These are phyloP conservation scores for Bradysia coprophila DNA, from an alignment of 1,140 invertebrate genomes.

Conservation along the genomic window DNA sequence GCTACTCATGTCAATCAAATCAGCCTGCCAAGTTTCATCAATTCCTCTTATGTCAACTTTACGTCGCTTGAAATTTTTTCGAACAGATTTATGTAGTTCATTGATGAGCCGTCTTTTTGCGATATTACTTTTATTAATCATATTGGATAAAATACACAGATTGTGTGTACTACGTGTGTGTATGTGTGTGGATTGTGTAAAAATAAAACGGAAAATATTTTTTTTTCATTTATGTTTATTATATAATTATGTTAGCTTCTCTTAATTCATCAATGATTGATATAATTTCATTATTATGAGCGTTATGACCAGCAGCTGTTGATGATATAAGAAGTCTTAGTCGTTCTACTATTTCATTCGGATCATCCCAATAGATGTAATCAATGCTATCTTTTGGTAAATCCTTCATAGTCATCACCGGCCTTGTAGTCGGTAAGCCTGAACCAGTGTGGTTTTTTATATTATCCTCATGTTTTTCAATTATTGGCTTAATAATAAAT, in stretches of 20 bases:
- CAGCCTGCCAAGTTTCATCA: constrained; percentile 23
- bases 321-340: constrained; percentile 16
- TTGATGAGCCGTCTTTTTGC: constrained; percentile 11
- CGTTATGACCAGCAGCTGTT: constrained; percentile 14
- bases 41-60: constrained; percentile 15
- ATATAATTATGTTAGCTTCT: constrained; percentile 6
- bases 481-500: constrained; percentile 4
- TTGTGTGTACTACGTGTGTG: too few relatives aligned
- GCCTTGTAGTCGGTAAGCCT: neutral
- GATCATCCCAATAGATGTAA: constrained; percentile 21
- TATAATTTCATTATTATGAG: constrained; percentile 21
- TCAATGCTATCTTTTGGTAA: constrained; percentile 5
- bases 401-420: neutral
- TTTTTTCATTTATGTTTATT: too few relatives aligned
- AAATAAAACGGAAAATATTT: too few relatives aligned
- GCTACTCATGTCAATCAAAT: constrained; percentile 21
- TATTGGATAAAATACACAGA: too few relatives aligned
- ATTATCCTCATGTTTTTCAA: too few relatives aligned
- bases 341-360: constrained; percentile 20
- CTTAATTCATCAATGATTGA: constrained; percentile 7
- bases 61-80: constrained; percentile 18
- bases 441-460: too few relatives aligned
- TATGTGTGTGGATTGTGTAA: too few relatives aligned
- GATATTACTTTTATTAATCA: too few relatives aligned
- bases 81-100: constrained; percentile 19